A percentile compares a stretch with the other conserved stretches of the same genome.
Conservation (phyloP, 2,888 invertebrate genomes). For the Ophioninae sp. region DNA sequence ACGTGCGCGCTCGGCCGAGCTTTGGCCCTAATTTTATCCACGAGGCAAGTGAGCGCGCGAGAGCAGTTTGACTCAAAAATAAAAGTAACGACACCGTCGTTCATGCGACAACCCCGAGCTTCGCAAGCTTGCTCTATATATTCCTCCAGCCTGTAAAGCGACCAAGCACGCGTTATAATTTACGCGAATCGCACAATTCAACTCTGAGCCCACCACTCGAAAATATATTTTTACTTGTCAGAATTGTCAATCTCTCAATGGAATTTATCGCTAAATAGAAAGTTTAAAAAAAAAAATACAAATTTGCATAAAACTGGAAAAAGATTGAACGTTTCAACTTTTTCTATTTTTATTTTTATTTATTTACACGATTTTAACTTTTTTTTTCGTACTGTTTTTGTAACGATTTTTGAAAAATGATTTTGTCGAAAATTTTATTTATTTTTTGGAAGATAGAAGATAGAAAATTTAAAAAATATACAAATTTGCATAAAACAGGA, state of each 20-base stretch:
- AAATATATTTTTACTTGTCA: slow-evolving; percentile 13
- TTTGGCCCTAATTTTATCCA: slow-evolving; percentile 65
- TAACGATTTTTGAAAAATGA: no score
- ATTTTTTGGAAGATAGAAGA: no score
- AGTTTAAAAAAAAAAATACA: not conserved
- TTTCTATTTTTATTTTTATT: no score
- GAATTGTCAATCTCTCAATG: no score
- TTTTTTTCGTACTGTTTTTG: no score
- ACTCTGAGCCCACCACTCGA: not conserved
- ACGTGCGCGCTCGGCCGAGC: slow-evolving; percentile 61
- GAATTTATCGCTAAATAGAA: no score
- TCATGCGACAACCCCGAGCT: slow-evolving; percentile 61
- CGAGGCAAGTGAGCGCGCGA: slow-evolving; percentile 49
- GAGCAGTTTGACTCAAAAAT: slow-evolving; percentile 60
- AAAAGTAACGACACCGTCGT: slow-evolving; percentile 65
- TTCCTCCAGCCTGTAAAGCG: slow-evolving; percentile 6
- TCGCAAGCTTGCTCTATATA: slow-evolving; percentile 19
- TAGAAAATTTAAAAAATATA: no score
- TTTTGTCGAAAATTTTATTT: no score
- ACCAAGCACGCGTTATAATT: slow-evolving; percentile 11
- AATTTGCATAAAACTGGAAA: not conserved
- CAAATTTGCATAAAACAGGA: no score
- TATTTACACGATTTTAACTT: no score
- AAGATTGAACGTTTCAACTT: not conserved
- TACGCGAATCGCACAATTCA: slow-evolving; percentile 23